Evolutionary conservation across 23 tunicate species (phyloP).

Genomic region (Trididemnum clinides): DNA sequence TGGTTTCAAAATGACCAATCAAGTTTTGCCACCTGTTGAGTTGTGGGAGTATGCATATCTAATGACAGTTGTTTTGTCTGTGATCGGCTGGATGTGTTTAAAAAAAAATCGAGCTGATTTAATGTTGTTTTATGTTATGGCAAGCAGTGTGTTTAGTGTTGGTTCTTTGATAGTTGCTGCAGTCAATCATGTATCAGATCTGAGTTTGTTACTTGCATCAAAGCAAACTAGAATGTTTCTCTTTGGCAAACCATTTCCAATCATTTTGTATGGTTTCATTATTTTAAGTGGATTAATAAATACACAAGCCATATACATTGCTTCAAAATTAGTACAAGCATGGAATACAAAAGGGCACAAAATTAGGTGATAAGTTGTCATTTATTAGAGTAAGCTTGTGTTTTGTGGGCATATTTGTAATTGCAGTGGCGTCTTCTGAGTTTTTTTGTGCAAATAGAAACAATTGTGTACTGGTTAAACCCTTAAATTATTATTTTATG

Average conservation of each 20-base stretch:
- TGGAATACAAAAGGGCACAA: slow-evolving; percentile 30
- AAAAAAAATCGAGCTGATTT: slow-evolving; percentile 1
- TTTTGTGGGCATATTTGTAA: no score
- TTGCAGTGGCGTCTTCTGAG: no score
- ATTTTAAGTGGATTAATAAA: not conserved
- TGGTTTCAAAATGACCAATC: not conserved
- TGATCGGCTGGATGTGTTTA: slow-evolving; percentile 13
- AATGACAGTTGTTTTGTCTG: not conserved
- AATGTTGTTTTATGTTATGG: not conserved
- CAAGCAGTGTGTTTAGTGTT: slow-evolving; percentile 4
- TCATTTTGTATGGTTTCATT: not conserved
- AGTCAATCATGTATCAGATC: not conserved
- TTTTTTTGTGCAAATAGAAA: no score
- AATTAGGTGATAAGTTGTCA: not conserved
- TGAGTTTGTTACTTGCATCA: not conserved
- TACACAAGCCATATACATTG: not conserved
- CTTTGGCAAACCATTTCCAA: slow-evolving; percentile 12
- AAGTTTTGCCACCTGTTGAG: slow-evolving; percentile 14
- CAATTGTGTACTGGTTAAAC: no score
- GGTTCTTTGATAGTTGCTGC: slow-evolving; percentile 9
- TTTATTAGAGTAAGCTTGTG: no score
- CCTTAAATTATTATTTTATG: no score
- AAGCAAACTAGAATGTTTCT: not conserved
- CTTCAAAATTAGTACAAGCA: slow-evolving; percentile 5
- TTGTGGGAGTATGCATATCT: slow-evolving; percentile 20